Evolutionary conservation across 2,888 invertebrate species (phyloP).

Genomic region (Xanthia togata): DNA sequence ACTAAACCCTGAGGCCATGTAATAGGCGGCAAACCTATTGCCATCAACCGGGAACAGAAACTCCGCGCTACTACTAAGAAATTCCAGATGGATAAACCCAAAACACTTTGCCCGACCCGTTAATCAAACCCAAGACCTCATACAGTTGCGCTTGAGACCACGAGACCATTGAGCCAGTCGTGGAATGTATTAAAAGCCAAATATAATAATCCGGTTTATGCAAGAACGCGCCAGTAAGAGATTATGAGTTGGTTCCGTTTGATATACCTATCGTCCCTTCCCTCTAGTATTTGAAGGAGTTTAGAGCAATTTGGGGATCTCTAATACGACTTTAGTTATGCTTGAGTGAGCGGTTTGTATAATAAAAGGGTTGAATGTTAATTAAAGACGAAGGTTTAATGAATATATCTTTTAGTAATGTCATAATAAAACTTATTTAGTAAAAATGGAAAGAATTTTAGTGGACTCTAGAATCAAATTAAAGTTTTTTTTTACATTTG

Average conservation of each 20-base stretch:
- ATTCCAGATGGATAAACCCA: too few species aligned
- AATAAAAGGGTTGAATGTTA: background rate
- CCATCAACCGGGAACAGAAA: too few species aligned
- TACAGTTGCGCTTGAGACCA: too few species aligned
- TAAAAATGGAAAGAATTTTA: background rate
- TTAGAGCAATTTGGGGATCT: slow-evolving; percentile 14
- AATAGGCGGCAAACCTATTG: background rate
- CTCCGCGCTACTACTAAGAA: too few species aligned
- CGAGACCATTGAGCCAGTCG: background rate
- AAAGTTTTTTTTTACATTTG: too few species aligned
- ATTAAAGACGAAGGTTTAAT: slow-evolving; percentile 14
- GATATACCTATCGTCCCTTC: slow-evolving; percentile 14
- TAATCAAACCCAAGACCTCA: too few species aligned
- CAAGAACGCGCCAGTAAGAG: slow-evolving; percentile 2
- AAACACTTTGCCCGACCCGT: too few species aligned
- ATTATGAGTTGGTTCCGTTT: slow-evolving; percentile 28
- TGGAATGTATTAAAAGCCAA: background rate
- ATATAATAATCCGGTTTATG: slow-evolving; percentile 7
- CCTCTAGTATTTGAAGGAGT: slow-evolving; percentile 11
- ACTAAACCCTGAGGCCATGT: too few species aligned
- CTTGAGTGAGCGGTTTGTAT: slow-evolving; percentile 5
- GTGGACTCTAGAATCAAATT: too few species aligned
- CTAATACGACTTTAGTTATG: slow-evolving; percentile 12
- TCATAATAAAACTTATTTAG: background rate
- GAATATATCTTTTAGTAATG: background rate